Base-by-base conservation (phyloP, 1,140 invertebrate genomes). In the Aphaenogaster floridana region DNA sequence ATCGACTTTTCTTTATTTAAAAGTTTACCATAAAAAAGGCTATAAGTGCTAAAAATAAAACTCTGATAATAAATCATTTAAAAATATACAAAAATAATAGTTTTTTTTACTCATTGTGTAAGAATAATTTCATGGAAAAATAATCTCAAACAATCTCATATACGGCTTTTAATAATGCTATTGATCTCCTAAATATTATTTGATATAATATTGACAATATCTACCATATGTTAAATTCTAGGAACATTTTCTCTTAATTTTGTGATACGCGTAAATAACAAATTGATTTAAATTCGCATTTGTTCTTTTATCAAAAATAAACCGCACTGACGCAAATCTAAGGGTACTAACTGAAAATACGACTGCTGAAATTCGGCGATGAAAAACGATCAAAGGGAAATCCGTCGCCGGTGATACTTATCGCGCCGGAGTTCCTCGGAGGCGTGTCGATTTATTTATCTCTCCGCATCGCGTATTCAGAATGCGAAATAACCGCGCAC, bases 391-490 rank as follows among this genome's bases (percentile, higher is more conserved):
- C 50, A 45, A 71, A 57, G 52, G 50, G 17, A 81, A 81, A 80
- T 52, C 48, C 45, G 7, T 63, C 39, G 34, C 21, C 15, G n/a
- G n/a, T 36, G 64, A 71, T 57, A 71, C 50, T 34, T 45, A 50
- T 71, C 78, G 50, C 64, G 36, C 3, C n/a, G 8, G 21, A 69
- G 64, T 66, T 81, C 39, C 42, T 81, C 21, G 21, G 21, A 71
- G 50, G 39, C 79, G 64, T 66, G 79, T 45, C 79, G 64, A 81
- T 81, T 81, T 81, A 71, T 81, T 71, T 69, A 81, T 81, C 64
- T 81, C 48, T 69, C 39, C 64, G 50, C 50, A 42, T 71, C 64
- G 52, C 64, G 50, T 71, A 81, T 81, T 81, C 64, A 59, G 79
- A 81, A 81, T 81, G 50, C 52, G 79, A 81, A 81, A 69, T 81